Evolutionary conservation across 2,888 invertebrate genomes (phyloP).

Genomic region (Luperina nickerlii): DNA sequence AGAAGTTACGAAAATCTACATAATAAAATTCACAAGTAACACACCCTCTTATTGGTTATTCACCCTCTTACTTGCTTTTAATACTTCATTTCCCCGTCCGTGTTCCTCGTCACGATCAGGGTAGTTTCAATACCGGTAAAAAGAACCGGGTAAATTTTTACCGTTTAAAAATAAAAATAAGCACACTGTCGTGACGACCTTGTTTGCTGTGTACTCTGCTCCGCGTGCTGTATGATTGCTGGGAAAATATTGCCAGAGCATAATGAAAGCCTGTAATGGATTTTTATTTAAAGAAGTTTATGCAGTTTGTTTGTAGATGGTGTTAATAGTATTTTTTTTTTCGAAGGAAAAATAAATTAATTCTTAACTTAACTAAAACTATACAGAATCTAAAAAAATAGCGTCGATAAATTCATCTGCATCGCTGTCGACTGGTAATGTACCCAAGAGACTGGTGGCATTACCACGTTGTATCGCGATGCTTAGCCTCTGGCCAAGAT

Average conservation of each 20-base stretch:
- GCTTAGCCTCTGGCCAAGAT: no score
- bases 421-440: no score
- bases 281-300: conserved; percentile 32
- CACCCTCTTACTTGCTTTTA: conserved; percentile 20
- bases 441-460: no score
- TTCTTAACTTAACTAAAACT: no score
- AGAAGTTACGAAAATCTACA: not conserved
- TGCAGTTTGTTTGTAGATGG: not conserved
- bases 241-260: conserved; percentile 58
- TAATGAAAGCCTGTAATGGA: conserved; percentile 55
- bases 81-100: conserved; percentile 53
- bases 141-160: conserved; percentile 36
- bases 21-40: conserved; percentile 15
- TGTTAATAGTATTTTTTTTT: not conserved
- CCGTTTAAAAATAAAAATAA: conserved; percentile 48
- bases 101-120: conserved; percentile 52
- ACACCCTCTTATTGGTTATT: conserved; percentile 19
- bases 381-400: no score
- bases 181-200: conserved; percentile 38
- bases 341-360: no score
- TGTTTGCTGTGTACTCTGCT: conserved; percentile 61
- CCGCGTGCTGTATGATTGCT: conserved; percentile 49
- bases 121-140: conserved; percentile 52
- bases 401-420: no score
- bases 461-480: no score